Evolutionary conservation across 2,113 vertebrate species (phyloP).

Genomic region (Bombycilla garrulus): DNA sequence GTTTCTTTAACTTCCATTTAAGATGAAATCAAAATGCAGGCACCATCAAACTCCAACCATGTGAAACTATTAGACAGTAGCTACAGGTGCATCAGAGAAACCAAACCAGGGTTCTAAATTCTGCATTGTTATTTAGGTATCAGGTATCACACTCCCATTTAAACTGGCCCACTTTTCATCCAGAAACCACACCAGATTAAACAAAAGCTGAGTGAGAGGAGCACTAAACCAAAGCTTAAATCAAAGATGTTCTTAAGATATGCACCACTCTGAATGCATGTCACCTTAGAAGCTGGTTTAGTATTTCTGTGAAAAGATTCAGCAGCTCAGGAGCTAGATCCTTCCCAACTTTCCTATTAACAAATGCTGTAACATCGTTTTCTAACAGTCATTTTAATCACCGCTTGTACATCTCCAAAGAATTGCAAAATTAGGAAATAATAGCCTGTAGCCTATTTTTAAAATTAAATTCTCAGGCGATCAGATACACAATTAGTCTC

Average conservation of each 20-base stretch:
- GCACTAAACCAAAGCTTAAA: not conserved
- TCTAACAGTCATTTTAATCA: conserved; percentile 54
- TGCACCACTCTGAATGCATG: not conserved
- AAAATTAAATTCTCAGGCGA: conserved; percentile 60
- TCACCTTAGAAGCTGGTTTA: not conserved
- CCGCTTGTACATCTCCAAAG: conserved; percentile 25
- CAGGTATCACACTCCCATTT: not conserved
- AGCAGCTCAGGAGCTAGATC: not conserved
- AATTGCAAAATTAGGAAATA: conserved; percentile 56
- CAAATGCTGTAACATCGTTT: conserved; percentile 21
- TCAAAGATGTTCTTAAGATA: not conserved
- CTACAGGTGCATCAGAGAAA: not conserved
- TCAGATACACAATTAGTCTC: conserved; percentile 51
- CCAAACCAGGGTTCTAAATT: not conserved
- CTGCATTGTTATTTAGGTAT: not conserved
- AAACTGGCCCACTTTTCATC: not conserved
- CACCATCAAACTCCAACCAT: not conserved
- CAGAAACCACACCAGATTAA: not conserved
- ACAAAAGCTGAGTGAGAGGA: not conserved
- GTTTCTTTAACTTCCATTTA: not conserved
- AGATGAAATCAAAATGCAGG: not conserved
- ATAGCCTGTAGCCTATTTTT: conserved; percentile 55
- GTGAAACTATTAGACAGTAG: not conserved
- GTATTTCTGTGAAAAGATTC: not conserved
- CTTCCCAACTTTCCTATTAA: conserved; percentile 38